These are phyloP conservation scores for Sebastes matsubarae DNA, from an alignment of 2,797 vertebrate genomes.

Conservation along the genomic window DNA sequence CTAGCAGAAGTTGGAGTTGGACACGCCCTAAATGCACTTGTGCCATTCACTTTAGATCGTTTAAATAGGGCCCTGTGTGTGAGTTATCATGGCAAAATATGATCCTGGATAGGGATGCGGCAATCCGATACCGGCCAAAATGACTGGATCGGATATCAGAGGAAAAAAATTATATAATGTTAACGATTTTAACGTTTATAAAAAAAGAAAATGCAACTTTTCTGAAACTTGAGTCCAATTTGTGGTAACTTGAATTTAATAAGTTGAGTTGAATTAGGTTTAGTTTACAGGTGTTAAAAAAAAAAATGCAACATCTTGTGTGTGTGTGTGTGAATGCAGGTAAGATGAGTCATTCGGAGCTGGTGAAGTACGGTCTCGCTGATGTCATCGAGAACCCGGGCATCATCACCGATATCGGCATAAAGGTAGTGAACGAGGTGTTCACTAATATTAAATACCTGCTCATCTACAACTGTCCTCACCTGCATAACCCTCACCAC, in stretches of 20 bases:
- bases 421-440: constrained; percentile 98
- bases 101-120: too few relatives aligned
- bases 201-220: neutral
- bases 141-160: too few relatives aligned
- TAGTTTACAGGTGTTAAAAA: constrained; percentile 61
- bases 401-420: constrained; percentile 98
- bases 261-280: neutral
- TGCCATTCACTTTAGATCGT: too few relatives aligned
- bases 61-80: too few relatives aligned
- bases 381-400: constrained; percentile 98
- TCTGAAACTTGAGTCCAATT: neutral
- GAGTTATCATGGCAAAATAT: too few relatives aligned
- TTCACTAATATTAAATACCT: constrained; percentile 98
- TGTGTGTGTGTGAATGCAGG: constrained; percentile 74
- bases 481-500: constrained; percentile 96
- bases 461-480: constrained; percentile 98
- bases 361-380: constrained; percentile 97
- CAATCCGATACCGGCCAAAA: too few relatives aligned
- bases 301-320: neutral
- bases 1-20: too few relatives aligned
- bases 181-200: too few relatives aligned
- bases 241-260: neutral
- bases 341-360: constrained; percentile 96
- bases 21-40: too few relatives aligned
- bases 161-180: too few relatives aligned